A percentile compares a stretch with the other conserved stretches of the same genome.
phyloP scores from a whole-genome alignment of 2,797 vertebrate genomes.

The Eulemur coronatus region DNA sequence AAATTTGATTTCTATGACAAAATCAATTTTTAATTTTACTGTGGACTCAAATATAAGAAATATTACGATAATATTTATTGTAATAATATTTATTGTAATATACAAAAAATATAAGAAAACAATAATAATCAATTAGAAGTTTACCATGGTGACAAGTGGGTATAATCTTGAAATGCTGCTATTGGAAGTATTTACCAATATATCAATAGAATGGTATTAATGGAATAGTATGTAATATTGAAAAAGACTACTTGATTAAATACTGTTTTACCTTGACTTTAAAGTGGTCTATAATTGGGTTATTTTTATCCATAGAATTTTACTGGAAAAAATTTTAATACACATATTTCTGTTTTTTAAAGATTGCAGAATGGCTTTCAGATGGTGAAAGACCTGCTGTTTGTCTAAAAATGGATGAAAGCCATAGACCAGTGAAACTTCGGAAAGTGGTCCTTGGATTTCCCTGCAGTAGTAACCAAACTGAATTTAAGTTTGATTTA shows the following conservation, averaged over 20 bases:
- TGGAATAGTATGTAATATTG: not conserved
- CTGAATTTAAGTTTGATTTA: constrained; percentile 97
- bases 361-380: constrained; percentile 98
- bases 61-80: too few species aligned
- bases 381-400: constrained; percentile 89
- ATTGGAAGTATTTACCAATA: not conserved
- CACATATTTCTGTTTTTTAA: constrained; percentile 74
- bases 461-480: constrained; percentile 91
- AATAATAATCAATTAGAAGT: constrained; percentile 31
- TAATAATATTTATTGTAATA: too few species aligned
- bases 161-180: constrained; percentile 30
- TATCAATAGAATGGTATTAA: not conserved
- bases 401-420: constrained; percentile 95
- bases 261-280: constrained; percentile 38
- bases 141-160: not conserved
- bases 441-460: constrained; percentile 96
- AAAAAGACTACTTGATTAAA: constrained; percentile 9
- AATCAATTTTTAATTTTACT: constrained; percentile 56
- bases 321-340: constrained; percentile 20
- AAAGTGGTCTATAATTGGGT: not conserved
- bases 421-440: constrained; percentile 95
- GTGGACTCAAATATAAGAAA: not conserved
- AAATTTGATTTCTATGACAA: constrained; percentile 45
- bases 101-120: not conserved
- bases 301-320: constrained; percentile 38